Conservation (phyloP, 2,797 vertebrate species). For the Ara ararauna region DNA sequence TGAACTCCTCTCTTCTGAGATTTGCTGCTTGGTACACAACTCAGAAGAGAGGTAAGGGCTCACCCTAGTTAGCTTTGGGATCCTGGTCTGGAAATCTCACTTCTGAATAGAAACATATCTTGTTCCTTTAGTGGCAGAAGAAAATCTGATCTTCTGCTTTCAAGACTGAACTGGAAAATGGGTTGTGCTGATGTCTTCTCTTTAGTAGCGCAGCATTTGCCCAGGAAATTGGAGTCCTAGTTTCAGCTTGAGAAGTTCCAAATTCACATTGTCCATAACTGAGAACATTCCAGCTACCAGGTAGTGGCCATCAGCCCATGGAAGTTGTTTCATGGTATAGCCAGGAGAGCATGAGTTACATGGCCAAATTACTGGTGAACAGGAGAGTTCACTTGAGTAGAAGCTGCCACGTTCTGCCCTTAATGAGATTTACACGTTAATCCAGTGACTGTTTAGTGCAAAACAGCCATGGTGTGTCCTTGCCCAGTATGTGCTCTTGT, state of each 20-base stretch:
- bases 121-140: not conserved
- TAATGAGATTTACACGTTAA: not conserved
- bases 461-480: not conserved
- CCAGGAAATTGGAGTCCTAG: not conserved
- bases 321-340: not conserved
- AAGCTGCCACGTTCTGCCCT: not conserved
- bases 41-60: not conserved
- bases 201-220: not conserved
- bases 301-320: not conserved
- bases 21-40: not conserved
- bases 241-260: not conserved
- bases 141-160: not conserved
- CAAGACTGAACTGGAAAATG: not conserved
- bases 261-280: rapidly evolving
- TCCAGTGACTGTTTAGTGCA: not conserved
- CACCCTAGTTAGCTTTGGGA: not conserved
- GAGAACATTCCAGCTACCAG: not conserved
- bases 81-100: not conserved
- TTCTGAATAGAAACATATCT: not conserved
- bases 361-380: not conserved
- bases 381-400: not conserved
- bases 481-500: not conserved
- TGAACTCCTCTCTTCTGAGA: not conserved
- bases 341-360: not conserved
- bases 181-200: not conserved